Percentiles rank a stretch among this genome's conserved stretches.
phyloP scores from a whole-genome alignment of 2,797 vertebrate genomes.

The Emys orbicularis region DNA sequence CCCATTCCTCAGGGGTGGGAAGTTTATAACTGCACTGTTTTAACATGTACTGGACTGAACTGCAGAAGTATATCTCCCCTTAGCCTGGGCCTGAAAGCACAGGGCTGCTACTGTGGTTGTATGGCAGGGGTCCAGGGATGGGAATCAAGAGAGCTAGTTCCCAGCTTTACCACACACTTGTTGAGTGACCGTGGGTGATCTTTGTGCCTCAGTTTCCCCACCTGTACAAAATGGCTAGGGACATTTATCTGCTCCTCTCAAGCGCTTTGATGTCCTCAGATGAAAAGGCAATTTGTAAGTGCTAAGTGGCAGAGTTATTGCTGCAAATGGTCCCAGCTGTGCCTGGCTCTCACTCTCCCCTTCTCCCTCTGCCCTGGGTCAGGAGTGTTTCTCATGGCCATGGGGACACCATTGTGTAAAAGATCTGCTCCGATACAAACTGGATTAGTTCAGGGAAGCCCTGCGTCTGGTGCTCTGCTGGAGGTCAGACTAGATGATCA shows the following conservation, averaged over 20 bases:
- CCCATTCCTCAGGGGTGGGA: not conserved
- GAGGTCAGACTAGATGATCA: no score
- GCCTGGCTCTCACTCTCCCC: not conserved
- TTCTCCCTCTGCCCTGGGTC: not conserved
- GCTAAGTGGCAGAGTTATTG: not conserved
- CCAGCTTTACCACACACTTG: no score
- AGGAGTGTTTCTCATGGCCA: not conserved
- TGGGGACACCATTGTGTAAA: no score
- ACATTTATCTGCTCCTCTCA: not conserved
- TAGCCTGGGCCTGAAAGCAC: no score
- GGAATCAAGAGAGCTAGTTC: no score
- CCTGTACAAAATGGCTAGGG: not conserved
- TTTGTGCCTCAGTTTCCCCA: fast-evolving
- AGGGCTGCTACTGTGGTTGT: no score
- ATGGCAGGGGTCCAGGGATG: no score
- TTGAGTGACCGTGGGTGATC: not conserved
- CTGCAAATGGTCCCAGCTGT: not conserved
- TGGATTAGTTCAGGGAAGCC: no score
- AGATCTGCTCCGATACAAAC: no score
- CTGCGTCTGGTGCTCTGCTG: no score
- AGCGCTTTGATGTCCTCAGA: not conserved
- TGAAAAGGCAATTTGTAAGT: not conserved
- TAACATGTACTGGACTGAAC: not conserved
- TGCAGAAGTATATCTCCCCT: no score
- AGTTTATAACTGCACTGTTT: not conserved